Evolutionary conservation across 2,888 invertebrate species (phyloP).

Genomic region (Iphiclides podalirius): DNA sequence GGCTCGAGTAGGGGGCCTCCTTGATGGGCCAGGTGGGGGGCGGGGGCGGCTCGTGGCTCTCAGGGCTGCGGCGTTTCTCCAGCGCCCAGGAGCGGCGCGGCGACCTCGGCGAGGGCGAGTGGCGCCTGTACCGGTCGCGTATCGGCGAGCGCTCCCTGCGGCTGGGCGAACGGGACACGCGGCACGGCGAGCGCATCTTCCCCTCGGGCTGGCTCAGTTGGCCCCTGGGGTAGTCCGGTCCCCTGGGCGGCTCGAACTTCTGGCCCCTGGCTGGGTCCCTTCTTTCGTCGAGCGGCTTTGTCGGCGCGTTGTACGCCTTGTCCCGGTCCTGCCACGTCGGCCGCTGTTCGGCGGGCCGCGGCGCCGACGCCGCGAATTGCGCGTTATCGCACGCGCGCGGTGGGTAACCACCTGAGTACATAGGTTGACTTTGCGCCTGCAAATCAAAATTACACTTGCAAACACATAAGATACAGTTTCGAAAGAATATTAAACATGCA

Average conservation of each 20-base stretch:
- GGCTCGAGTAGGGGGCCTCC: slow-evolving; percentile 28
- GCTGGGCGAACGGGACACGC: slow-evolving; percentile 53
- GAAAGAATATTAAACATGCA: slow-evolving; percentile 6
- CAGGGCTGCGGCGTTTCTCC: slow-evolving; percentile 61
- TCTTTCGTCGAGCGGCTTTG: slow-evolving; percentile 50
- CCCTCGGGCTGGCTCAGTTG: slow-evolving; percentile 29
- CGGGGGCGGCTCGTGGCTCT: slow-evolving; percentile 52
- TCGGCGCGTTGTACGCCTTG: slow-evolving; percentile 30
- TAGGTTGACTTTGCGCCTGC: slow-evolving; percentile 66
- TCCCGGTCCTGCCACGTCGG: slow-evolving; percentile 51
- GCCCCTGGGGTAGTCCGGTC: slow-evolving; percentile 28
- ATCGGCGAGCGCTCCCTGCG: slow-evolving; percentile 56
- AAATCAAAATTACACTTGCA: slow-evolving; percentile 69
- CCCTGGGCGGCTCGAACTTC: slow-evolving; percentile 34
- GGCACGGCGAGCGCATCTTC: slow-evolving; percentile 34
- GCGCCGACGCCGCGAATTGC: slow-evolving; percentile 40
- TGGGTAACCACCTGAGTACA: slow-evolving; percentile 66
- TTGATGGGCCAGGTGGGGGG: slow-evolving; percentile 62
- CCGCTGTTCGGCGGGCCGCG: slow-evolving; percentile 35
- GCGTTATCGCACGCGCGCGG: slow-evolving; percentile 44
- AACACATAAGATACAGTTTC: slow-evolving; percentile 34
- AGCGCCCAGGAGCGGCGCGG: slow-evolving; percentile 69
- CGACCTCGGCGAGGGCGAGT: slow-evolving; percentile 59
- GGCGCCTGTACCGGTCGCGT: slow-evolving; percentile 52
- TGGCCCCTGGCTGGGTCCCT: slow-evolving; percentile 37